Base-by-base conservation (phyloP, 2,113 vertebrate genomes). In the Macquaria australasica region DNA sequence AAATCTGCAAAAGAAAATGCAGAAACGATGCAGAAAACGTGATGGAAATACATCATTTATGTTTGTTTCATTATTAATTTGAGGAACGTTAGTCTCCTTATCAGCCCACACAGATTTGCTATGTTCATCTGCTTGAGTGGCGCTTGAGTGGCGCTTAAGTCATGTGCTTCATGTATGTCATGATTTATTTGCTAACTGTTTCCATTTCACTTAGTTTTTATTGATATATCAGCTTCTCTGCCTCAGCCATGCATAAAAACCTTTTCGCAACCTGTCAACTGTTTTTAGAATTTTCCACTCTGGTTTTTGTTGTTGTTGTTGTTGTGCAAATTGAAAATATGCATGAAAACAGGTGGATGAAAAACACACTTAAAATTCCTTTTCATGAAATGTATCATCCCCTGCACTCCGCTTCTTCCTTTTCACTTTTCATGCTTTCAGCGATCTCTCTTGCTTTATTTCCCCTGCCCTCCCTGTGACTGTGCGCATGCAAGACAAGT, bases 341-440 rank as follows among this genome's bases (percentile, higher is more conserved):
- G 28, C 28, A 31, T 31, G 28, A 31, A 31, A 31, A 31, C 28
- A 31, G 28, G 28, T 31, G 25, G 2, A 51, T 60, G 53, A n/a
- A 25, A 25, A 48, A 74, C 0, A 0, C 9, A 9, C 7, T 63
- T 63, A 9, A 66, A 18, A 16, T 60, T 34, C 23, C 8, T 11
- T 4, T 28, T 25, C 1, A 34, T 25, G n/a, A 64, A 3, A 5
- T 39, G 28, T 60, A 4, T 81, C 18, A 74, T 41, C 34, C 6
- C 50, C 3, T 60, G 50, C n/a, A 45, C 51, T 74, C 9, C 53
- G n/a, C 50, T 12, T 50, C 6, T 45, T 63, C n/a, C 25, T 39
- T 76, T 83, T 58, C 16, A 41, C 51, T 66, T 34, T 21, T 62
- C 25, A 43, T 59, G 48, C 76, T 71, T 50, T 69, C 16, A 70